Conservation (phyloP, 1,140 invertebrate genomes). For the Drosophila mojavensis region DNA sequence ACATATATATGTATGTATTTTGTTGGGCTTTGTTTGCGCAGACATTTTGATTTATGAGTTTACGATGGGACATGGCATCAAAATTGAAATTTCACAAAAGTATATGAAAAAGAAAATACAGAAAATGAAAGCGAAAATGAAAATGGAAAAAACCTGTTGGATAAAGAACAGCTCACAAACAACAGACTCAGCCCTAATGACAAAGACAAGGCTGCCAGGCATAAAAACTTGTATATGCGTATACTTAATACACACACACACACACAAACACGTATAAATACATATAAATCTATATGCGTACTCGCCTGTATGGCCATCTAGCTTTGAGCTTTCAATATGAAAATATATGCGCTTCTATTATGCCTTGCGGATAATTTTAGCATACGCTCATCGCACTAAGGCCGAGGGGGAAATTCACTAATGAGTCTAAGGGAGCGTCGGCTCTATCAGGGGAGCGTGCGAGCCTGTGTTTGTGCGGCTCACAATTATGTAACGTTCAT, state of each 20-base stretch:
- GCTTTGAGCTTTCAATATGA: slow-evolving; percentile 27
- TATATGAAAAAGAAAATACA: slow-evolving; percentile 11
- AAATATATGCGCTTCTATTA: slow-evolving; percentile 50
- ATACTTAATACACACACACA: slow-evolving; percentile 24
- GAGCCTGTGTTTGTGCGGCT: background rate
- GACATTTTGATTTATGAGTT: slow-evolving; percentile 81
- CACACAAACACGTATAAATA: slow-evolving; percentile 6
- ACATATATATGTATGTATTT: background rate
- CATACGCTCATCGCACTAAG: slow-evolving; percentile 45
- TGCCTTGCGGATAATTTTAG: slow-evolving; percentile 64
- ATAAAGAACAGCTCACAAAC: slow-evolving; percentile 48
- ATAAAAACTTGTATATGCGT: slow-evolving; percentile 54
- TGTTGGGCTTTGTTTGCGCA: slow-evolving; percentile 63
- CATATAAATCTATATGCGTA: background rate
- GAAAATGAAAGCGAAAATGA: slow-evolving; percentile 1
- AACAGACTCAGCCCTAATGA: slow-evolving; percentile 60
- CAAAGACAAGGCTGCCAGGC: slow-evolving; percentile 54
- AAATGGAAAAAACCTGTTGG: slow-evolving; percentile 48
- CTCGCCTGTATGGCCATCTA: slow-evolving; percentile 5
- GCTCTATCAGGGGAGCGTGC: background rate
- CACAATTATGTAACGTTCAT: slow-evolving; percentile 27
- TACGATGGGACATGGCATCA: slow-evolving; percentile 27
- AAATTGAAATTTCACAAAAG: slow-evolving; percentile 78
- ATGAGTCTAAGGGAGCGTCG: slow-evolving; percentile 49
- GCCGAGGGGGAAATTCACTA: slow-evolving; percentile 35